These are phyloP conservation scores for Paragorgia papillata DNA, from an alignment of 92 coral and sea anemone species.

Conservation along the genomic window DNA sequence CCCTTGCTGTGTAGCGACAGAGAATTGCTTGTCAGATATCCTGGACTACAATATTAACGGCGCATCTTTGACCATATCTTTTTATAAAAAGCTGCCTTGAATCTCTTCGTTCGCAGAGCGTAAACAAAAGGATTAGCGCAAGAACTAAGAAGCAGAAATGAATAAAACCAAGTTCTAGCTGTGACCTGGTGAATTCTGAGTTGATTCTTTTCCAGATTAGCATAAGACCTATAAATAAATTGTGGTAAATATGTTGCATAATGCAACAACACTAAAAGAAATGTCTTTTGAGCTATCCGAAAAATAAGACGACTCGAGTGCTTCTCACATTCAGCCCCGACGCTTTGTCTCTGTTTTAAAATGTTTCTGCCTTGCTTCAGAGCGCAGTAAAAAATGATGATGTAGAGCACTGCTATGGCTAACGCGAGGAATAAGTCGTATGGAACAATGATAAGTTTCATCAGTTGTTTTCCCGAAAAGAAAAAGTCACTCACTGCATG, in stretches of 20 bases:
- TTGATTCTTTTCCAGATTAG: not conserved
- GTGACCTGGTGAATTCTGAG: no score
- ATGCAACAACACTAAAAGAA: slow-evolving; percentile 4
- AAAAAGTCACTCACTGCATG: no score
- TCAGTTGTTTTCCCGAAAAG: not conserved
- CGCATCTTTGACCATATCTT: no score
- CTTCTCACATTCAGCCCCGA: not conserved
- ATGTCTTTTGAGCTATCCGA: slow-evolving; percentile 7
- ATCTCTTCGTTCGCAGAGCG: no score
- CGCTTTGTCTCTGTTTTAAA: not conserved
- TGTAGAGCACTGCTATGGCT: slow-evolving; percentile 10
- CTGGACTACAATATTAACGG: no score
- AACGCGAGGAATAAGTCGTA: not conserved
- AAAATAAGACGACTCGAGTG: not conserved
- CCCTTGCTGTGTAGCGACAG: no score
- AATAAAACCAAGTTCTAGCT: no score
- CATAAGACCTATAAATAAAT: slow-evolving; percentile 10
- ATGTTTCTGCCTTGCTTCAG: slow-evolving; percentile 9
- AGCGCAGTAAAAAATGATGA: slow-evolving; percentile 4
- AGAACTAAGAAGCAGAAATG: no score
- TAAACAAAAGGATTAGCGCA: no score
- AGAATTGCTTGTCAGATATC: no score
- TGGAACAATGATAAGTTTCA: not conserved
- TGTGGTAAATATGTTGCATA: slow-evolving; percentile 20
- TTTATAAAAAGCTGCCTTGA: no score